A percentile compares a stretch with the other conserved stretches of the same genome.
These are phyloP conservation scores for Brachionus rubens DNA, from an alignment of 1,140 invertebrate species.

Conservation along the genomic window DNA sequence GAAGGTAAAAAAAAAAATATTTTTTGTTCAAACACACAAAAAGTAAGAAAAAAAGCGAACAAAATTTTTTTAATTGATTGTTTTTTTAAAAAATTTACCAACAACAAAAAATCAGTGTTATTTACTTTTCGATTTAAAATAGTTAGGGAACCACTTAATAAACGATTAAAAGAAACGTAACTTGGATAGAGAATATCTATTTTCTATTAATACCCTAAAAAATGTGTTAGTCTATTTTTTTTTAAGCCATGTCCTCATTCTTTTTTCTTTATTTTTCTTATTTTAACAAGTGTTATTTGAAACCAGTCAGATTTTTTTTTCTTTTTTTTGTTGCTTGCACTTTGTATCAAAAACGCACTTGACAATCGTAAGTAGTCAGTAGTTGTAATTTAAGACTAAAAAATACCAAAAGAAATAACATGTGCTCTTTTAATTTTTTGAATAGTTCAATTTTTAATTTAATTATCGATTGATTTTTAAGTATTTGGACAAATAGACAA, in stretches of 20 bases:
- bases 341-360: conserved; percentile 30
- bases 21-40: not conserved
- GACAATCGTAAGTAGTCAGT: no score
- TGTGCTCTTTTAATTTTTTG: not conserved
- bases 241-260: conserved; percentile 6
- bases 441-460: no score
- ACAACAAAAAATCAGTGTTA: conserved; percentile 29
- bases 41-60: not conserved
- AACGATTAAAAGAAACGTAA: conserved; percentile 14
- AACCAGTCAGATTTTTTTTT: not conserved
- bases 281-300: no score
- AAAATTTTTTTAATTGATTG: not conserved
- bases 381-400: conserved; percentile 16
- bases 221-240: conserved; percentile 39
- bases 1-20: not conserved
- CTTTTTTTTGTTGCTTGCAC: not conserved
- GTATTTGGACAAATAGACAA: conserved; percentile 13
- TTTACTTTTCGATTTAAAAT: conserved; percentile 43
- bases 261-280: no score
- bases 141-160: conserved; percentile 28
- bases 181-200: conserved; percentile 7
- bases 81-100: conserved; percentile 15
- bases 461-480: no score
- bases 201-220: conserved; percentile 34
- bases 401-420: conserved; percentile 16